Evolutionary conservation across 2,113 vertebrate genomes (phyloP).

Genomic region (Crotalus horridus): DNA sequence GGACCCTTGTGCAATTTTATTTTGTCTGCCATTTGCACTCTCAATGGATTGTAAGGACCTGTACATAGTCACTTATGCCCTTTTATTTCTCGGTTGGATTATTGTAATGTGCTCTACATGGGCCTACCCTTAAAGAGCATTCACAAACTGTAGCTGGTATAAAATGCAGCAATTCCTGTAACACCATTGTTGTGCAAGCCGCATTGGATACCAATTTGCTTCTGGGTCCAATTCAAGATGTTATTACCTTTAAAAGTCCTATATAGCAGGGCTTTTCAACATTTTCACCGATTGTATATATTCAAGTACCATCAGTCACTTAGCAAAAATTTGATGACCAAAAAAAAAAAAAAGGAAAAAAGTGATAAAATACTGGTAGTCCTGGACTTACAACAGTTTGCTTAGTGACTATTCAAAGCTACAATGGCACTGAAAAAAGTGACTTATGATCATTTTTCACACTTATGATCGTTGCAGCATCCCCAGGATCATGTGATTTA

Average conservation of each 20-base stretch:
- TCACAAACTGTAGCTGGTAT: neutral
- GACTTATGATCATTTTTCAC: no score
- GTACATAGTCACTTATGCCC: neutral
- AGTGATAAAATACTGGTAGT: no score
- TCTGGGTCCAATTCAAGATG: neutral
- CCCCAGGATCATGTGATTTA: no score
- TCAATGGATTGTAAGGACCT: neutral
- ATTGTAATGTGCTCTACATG: neutral
- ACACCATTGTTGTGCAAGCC: neutral
- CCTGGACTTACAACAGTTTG: no score
- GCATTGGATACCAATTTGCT: neutral
- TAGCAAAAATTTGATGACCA: no score
- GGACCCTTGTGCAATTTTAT: neutral
- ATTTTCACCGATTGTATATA: no score
- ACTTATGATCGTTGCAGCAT: no score
- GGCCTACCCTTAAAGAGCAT: neutral
- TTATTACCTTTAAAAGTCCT: neutral
- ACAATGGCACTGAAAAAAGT: no score
- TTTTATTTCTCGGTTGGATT: neutral
- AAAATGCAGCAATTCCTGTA: neutral
- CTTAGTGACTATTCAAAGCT: no score
- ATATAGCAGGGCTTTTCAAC: neutral
- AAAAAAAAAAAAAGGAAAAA: no score
- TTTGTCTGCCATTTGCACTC: neutral
- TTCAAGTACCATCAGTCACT: no score